These are phyloP conservation scores for Proctacanthus coquilletti DNA, from an alignment of 1,140 invertebrate species.

Conservation along the genomic window DNA sequence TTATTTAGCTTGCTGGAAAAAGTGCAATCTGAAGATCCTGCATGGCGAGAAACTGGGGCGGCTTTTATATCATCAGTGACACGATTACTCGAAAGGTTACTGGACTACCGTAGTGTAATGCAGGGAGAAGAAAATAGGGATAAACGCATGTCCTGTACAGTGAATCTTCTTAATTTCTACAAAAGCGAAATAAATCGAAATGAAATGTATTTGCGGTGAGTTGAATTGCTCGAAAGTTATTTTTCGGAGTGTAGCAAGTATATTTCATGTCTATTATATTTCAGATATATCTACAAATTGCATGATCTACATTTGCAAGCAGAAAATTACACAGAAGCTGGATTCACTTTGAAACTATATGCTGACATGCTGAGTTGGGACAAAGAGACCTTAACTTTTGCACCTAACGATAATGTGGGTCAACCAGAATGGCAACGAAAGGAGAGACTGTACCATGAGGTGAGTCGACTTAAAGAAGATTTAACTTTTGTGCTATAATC, in stretches of 20 bases:
- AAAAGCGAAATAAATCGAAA: conserved; percentile 90
- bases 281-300: conserved; percentile 82
- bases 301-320: conserved; percentile 85
- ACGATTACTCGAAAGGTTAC: conserved; percentile 65
- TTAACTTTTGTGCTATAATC: too few relatives aligned
- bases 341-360: conserved; percentile 86
- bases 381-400: conserved; percentile 42
- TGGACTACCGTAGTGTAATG: conserved; percentile 86
- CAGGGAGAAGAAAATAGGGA: conserved; percentile 83
- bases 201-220: conserved; percentile 78
- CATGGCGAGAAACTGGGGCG: conserved; percentile 79
- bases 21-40: conserved; percentile 68
- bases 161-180: conserved; percentile 94
- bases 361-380: conserved; percentile 83
- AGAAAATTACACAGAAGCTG: conserved; percentile 92
- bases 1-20: conserved; percentile 61
- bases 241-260: neutral
- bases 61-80: conserved; percentile 87
- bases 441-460: conserved; percentile 75
- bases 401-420: conserved; percentile 32
- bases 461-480: conserved; percentile 5
- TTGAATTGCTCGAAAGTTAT: neutral
- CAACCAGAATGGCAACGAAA: conserved; percentile 85
- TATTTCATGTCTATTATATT: neutral
- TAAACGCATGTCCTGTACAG: conserved; percentile 92